Evolutionary conservation across 2,113 vertebrate species (phyloP).

Genomic region (Meleagris gallopavo): DNA sequence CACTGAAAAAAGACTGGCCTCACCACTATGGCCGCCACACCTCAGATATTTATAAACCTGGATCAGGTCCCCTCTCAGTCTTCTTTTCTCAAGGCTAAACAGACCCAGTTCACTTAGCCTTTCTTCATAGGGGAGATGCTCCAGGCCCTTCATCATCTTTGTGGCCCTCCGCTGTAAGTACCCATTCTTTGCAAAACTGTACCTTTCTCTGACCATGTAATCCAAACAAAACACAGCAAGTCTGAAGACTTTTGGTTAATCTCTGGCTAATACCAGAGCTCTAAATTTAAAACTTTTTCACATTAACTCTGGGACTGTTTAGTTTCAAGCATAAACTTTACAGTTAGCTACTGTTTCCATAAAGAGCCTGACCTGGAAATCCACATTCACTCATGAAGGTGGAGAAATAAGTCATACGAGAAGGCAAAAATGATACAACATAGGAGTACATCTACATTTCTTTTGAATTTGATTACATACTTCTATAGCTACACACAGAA

Average conservation of each 20-base stretch:
- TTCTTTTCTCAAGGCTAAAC: no score
- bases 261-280: not conserved
- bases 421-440: not conserved
- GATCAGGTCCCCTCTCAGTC: no score
- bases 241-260: conserved; percentile 23
- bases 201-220: not conserved
- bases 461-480: not conserved
- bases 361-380: conserved; percentile 39
- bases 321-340: conserved; percentile 40
- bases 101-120: no score
- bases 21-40: no score
- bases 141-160: no score
- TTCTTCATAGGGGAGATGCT: no score
- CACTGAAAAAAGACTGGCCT: no score
- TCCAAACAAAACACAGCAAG: not conserved
- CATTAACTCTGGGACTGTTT: conserved; percentile 42
- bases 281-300: conserved; percentile 40
- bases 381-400: conserved; percentile 6
- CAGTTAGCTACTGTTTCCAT: conserved; percentile 52
- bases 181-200: not conserved
- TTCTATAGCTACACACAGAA: not conserved
- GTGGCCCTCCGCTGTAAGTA: no score
- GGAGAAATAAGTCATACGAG: not conserved
- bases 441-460: not conserved
- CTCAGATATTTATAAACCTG: no score